Percentiles rank a stretch among this genome's conserved stretches.
Evolutionary conservation across 2,113 vertebrate species (phyloP).

Genomic region (Brienomyrus brachyistius): DNA sequence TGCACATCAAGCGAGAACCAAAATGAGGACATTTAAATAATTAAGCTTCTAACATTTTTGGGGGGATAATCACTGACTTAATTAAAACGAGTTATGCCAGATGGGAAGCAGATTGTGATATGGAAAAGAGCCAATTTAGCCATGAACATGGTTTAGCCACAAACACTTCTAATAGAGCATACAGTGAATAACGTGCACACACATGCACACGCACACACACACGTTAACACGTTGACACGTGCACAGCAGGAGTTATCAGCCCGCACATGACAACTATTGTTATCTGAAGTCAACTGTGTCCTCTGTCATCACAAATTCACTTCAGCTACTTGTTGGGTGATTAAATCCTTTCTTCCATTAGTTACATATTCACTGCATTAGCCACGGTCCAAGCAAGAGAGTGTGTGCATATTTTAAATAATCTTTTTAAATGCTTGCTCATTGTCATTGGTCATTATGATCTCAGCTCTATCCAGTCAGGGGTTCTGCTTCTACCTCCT

Average conservation of each 20-base stretch:
- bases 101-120: constrained; percentile 47
- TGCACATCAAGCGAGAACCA: constrained; percentile 26
- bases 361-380: constrained; percentile 44
- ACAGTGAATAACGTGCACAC: constrained; percentile 16
- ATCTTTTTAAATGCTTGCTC: constrained; percentile 5
- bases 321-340: constrained; percentile 21
- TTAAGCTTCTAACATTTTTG: constrained; percentile 26
- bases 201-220: neutral
- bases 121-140: constrained; percentile 43
- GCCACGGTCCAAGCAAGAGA: constrained; percentile 17
- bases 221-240: constrained; percentile 5
- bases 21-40: constrained; percentile 26
- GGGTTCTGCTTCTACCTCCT: neutral
- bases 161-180: constrained; percentile 23
- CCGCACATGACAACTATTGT: neutral
- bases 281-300: constrained; percentile 21
- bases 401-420: constrained; percentile 30
- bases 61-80: constrained; percentile 35
- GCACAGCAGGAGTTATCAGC: constrained; percentile 1
- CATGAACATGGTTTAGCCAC: constrained; percentile 34
- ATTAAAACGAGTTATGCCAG: constrained; percentile 47
- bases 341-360: constrained; percentile 37
- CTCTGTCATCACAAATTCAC: constrained; percentile 17
- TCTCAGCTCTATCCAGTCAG: constrained; percentile 23
- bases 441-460: constrained; percentile 29